Evolutionary conservation across 2,797 vertebrate species (phyloP).

Genomic region (Cyclopterus lumpus): DNA sequence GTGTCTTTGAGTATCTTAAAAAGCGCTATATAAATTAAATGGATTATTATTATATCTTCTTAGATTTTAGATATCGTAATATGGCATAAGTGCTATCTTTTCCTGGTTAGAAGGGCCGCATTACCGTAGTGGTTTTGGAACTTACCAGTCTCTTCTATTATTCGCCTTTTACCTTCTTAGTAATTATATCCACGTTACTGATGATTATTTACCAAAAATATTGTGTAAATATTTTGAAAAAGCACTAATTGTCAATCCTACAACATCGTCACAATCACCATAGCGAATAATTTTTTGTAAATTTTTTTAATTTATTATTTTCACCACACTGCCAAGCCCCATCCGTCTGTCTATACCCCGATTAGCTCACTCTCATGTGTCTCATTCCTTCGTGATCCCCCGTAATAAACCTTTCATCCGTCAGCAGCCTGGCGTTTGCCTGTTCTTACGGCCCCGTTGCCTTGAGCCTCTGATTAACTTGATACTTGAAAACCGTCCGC

Average conservation of each 20-base stretch:
- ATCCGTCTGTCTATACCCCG: not conserved
- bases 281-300: not conserved
- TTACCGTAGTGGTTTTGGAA: not conserved
- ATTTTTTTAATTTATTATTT: not conserved
- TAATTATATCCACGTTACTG: not conserved
- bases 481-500: constrained; percentile 22
- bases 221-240: not conserved
- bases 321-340: not conserved
- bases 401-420: constrained; percentile 21
- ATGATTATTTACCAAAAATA: not conserved
- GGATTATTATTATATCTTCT: too few species aligned
- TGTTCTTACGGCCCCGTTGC: constrained; percentile 3
- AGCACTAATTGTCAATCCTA: not conserved
- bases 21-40: too few species aligned
- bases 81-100: not conserved
- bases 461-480: constrained; percentile 16
- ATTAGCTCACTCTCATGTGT: not conserved
- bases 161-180: not conserved
- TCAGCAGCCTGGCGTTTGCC: constrained; percentile 23
- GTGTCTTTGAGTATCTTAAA: too few species aligned
- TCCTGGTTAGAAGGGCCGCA: not conserved
- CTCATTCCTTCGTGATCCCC: not conserved
- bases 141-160: not conserved
- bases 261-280: not conserved
- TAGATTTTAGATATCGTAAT: not conserved